Evolutionary conservation across 2,888 invertebrate species (phyloP).

Genomic region (Himalopsyche tibetana): DNA sequence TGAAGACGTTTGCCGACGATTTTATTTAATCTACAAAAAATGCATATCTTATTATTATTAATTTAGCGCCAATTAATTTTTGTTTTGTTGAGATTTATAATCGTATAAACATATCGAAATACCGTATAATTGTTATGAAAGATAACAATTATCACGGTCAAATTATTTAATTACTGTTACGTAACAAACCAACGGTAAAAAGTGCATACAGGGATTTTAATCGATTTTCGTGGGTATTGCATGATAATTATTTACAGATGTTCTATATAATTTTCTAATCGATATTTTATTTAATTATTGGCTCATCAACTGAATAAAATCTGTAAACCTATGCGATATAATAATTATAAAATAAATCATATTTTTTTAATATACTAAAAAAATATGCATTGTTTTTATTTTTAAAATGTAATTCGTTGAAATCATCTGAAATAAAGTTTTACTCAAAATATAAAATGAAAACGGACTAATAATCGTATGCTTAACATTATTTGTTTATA

Average conservation of each 20-base stretch:
- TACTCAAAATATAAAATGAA: too few species aligned
- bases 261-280: neutral
- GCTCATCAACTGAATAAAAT: too few species aligned
- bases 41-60: neutral
- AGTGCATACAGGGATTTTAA: slow-evolving; percentile 8
- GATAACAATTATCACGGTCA: slow-evolving; percentile 1
- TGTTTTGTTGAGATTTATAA: slow-evolving; percentile 41
- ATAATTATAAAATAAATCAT: too few species aligned
- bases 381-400: too few species aligned
- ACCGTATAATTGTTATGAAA: neutral
- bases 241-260: neutral
- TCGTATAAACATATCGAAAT: neutral
- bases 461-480: too few species aligned
- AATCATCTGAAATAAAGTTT: too few species aligned
- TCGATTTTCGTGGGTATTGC: neutral
- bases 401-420: too few species aligned
- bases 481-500: too few species aligned
- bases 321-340: too few species aligned
- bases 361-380: too few species aligned
- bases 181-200: slow-evolving; percentile 17
- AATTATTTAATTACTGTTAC: neutral
- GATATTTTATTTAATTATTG: neutral
- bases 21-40: slow-evolving; percentile 7
- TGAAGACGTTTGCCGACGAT: neutral
- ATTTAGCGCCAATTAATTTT: slow-evolving; percentile 7